phyloP scores from a whole-genome alignment of 2,888 invertebrate genomes.

The Oasisia sp. region DNA sequence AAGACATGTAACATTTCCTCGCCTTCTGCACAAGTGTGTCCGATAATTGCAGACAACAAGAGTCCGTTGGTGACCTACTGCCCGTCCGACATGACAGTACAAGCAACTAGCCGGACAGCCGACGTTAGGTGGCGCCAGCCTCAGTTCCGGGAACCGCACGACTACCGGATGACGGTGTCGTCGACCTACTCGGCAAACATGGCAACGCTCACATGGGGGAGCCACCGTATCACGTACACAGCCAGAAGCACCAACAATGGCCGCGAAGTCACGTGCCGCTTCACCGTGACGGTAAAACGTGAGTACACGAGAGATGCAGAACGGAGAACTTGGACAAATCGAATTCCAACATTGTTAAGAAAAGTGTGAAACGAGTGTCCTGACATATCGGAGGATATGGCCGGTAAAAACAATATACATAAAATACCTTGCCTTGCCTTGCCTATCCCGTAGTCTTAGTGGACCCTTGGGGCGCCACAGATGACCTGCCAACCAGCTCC shows the following conservation, averaged over 20 bases:
- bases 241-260: constrained; percentile 7
- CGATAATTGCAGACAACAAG: neutral
- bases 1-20: too few species aligned
- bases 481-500: too few species aligned
- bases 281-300: neutral
- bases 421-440: too few species aligned
- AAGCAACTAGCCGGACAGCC: neutral
- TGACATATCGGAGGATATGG: too few species aligned
- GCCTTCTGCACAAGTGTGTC: too few species aligned
- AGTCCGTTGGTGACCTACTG: neutral
- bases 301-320: neutral
- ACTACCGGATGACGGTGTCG: constrained; percentile 8
- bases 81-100: neutral
- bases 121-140: neutral
- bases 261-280: neutral
- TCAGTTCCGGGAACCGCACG: neutral
- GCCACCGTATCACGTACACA: constrained; percentile 11
- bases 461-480: too few species aligned
- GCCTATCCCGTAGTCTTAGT: too few species aligned
- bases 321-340: too few species aligned
- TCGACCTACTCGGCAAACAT: neutral
- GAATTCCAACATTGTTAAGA: too few species aligned
- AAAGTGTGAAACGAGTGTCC: too few species aligned
- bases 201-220: neutral
- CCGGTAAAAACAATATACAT: too few species aligned